Conservation (phyloP, 2,888 invertebrate genomes). For the Temnothorax ravouxi region DNA sequence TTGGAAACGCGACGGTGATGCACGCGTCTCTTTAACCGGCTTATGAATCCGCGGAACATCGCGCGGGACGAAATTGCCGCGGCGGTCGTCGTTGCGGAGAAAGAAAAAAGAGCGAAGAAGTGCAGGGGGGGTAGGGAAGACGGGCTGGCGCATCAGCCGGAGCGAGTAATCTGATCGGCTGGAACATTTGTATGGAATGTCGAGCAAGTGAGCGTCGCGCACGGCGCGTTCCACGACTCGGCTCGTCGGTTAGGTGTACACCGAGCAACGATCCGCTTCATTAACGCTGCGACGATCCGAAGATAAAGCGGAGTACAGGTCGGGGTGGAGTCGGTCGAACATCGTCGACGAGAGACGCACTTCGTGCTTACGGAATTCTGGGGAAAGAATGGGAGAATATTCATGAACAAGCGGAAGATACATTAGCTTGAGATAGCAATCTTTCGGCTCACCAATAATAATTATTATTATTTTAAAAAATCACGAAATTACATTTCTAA, state of each 20-base stretch:
- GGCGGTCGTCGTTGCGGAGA: slow-evolving; percentile 24
- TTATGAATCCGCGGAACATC: slow-evolving; percentile 35
- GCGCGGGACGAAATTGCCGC: slow-evolving; percentile 32
- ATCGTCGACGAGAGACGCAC: slow-evolving; percentile 52
- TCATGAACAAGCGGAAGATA: not conserved
- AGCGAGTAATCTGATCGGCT: slow-evolving; percentile 78
- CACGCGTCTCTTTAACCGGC: slow-evolving; percentile 33
- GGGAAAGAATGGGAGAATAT: slow-evolving; percentile 21
- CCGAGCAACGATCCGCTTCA: slow-evolving; percentile 75
- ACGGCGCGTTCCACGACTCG: slow-evolving; percentile 67
- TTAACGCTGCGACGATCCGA: slow-evolving; percentile 80
- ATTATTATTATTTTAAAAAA: not conserved
- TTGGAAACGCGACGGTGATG: slow-evolving; percentile 13
- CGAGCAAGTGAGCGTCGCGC: slow-evolving; percentile 79
- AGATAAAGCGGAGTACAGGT: slow-evolving; percentile 79
- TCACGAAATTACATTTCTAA: not conserved
- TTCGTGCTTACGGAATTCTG: slow-evolving; percentile 61
- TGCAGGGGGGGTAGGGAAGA: slow-evolving; percentile 8
- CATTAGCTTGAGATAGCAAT: not conserved
- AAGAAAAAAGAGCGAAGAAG: slow-evolving; percentile 14
- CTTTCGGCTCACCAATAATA: no score
- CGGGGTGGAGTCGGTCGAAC: slow-evolving; percentile 72
- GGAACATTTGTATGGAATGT: slow-evolving; percentile 83
- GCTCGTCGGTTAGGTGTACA: slow-evolving; percentile 63
- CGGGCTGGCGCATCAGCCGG: slow-evolving; percentile 44